Evolutionary conservation across 2,113 vertebrate species (phyloP), one percentile per base, ranked within the genome.

Genomic region (Psittacus erithacus): DNA sequence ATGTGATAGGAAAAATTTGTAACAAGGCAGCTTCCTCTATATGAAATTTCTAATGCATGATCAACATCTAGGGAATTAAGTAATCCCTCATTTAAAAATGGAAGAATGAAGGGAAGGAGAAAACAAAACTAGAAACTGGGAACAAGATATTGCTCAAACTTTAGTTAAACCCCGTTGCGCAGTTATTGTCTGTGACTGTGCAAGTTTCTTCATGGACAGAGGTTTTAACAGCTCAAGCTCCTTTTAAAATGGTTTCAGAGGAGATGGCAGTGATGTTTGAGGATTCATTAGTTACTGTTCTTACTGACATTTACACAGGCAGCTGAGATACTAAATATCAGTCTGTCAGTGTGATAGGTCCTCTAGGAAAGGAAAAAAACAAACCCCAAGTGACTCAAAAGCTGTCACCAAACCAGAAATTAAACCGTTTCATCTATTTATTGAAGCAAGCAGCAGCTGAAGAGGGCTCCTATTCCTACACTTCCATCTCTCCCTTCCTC

Each of bases 271-370:
- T 96, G 92, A 97, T 96, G 70, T 97, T 96, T 93, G 93, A 93
- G 57, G 73, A n/a, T 93, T 97, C 93, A 89, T 97, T 98, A 98
- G 95, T 95, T 97, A 89, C 82, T 96, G 79, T 78, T 95, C 74
- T 93, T 97, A 84, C 94, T 93, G 88, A 82, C 97, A 87, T 97
- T 97, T 95, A 92, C 88, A 90, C 92, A 96, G 95, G 76, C 95
- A 96, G 87, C 91, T 93, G 82, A 94, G 88, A 97, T 96, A 81
- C 64, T 95, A 94, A 97, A 92, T 97, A 95, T 82, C 95, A 95
- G 2, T 96, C 95, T 97, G 88, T 97, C 90, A 94, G 76, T 94
- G 60, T 91, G 96, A 97, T 96, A 90, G 49, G 49, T 93, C 95
- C 93, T 75, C 86, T 46, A 47, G 68, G 39, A 63, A 82, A 71